Evolutionary conservation across 2,888 invertebrate species (phyloP).

Genomic region (Luperina nickerlii): DNA sequence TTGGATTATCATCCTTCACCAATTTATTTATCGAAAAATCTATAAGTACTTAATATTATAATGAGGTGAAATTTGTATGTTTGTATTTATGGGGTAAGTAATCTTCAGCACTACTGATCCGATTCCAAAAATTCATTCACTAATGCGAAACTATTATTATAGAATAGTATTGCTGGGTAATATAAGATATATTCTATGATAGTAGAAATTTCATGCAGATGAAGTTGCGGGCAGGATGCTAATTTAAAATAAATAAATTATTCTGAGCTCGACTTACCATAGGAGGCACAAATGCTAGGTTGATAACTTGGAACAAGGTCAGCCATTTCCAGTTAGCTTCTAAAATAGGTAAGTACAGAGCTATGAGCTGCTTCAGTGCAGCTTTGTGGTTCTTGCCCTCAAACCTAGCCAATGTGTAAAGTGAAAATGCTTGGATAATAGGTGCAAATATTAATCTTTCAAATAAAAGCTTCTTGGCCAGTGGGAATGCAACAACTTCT

Average conservation of each 20-base stretch:
- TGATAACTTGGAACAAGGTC: conserved; percentile 93
- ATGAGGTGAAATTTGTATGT: background rate
- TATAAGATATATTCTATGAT: background rate
- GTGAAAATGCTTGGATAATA: conserved; percentile 92
- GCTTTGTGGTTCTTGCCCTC: conserved; percentile 93
- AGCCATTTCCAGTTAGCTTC: conserved; percentile 94
- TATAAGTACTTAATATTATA: background rate
- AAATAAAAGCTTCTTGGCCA: conserved; percentile 91
- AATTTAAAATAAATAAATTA: background rate
- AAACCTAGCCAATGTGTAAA: conserved; percentile 93
- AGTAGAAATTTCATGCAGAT: background rate
- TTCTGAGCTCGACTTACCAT: conserved; percentile 90
- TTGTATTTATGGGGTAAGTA: background rate
- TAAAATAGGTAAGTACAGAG: conserved; percentile 92
- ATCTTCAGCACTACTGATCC: background rate
- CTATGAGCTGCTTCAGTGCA: conserved; percentile 91
- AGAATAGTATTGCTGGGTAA: background rate
- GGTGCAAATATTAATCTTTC: conserved; percentile 94
- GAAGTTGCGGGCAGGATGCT: background rate
- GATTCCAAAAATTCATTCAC: background rate
- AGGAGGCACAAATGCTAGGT: conserved; percentile 94
- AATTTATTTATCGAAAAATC: background rate
- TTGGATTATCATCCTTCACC: background rate
- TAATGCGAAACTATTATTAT: no score
- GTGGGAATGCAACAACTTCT: conserved; percentile 88